Conservation (phyloP, 2,113 vertebrate genomes). For the Arothron firmamentum region DNA sequence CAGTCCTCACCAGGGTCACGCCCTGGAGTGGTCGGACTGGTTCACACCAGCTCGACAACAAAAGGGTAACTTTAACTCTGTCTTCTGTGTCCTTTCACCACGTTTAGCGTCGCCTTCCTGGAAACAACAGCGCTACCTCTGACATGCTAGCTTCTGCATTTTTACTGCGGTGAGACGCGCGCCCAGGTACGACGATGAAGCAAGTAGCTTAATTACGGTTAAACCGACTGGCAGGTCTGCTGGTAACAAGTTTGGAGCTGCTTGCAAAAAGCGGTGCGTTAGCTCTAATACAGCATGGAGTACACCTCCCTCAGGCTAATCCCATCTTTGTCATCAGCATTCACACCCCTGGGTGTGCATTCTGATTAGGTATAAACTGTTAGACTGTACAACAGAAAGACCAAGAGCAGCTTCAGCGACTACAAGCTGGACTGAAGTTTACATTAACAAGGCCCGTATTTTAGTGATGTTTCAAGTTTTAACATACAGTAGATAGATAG, state of each 20-base stretch:
- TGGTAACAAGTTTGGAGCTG: slow-evolving; percentile 10
- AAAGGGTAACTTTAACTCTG: too few relatives aligned
- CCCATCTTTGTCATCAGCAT: slow-evolving; percentile 24
- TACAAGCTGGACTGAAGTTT: background rate
- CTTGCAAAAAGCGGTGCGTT: slow-evolving; percentile 9
- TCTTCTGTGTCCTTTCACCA: too few relatives aligned
- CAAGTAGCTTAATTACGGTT: background rate
- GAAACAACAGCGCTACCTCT: too few relatives aligned
- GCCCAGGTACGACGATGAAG: background rate
- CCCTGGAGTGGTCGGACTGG: slow-evolving; percentile 50
- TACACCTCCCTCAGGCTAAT: slow-evolving; percentile 3
- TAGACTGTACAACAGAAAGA: background rate
- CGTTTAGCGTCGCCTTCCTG: too few relatives aligned
- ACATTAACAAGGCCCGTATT: background rate
- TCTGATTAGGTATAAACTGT: background rate
- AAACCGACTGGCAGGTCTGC: slow-evolving; percentile 10
- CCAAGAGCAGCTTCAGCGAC: background rate
- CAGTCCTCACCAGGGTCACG: slow-evolving; percentile 39
- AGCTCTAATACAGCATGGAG: slow-evolving; percentile 13
- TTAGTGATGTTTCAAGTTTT: too few relatives aligned
- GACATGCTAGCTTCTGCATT: too few relatives aligned
- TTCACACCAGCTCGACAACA: slow-evolving; percentile 29
- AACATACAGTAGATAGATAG: too few relatives aligned
- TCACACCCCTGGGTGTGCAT: slow-evolving; percentile 32
- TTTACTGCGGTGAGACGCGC: too few relatives aligned